Conservation (phyloP, 2,797 vertebrate species). For the Parambassis ranga region DNA sequence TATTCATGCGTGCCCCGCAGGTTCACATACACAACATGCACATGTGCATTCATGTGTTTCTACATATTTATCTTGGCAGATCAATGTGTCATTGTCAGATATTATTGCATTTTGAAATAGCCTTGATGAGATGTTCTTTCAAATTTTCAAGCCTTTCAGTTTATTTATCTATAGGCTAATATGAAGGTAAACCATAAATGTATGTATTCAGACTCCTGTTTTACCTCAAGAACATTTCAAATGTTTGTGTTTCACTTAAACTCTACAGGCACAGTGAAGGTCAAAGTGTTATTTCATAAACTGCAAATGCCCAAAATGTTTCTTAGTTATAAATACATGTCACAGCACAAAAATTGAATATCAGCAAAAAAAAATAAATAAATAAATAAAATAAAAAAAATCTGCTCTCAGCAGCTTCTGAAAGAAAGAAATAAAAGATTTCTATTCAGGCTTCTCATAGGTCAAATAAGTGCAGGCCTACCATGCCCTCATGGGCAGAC, state of each 20-base stretch:
- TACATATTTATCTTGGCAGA: not conserved
- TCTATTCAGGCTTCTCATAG: not conserved
- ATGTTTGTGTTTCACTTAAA: not conserved
- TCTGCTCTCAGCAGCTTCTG: constrained; percentile 9
- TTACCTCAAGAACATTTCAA: not conserved
- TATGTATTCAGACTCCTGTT: not conserved
- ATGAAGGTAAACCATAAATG: not conserved
- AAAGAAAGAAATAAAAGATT: not conserved
- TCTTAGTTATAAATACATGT: not conserved
- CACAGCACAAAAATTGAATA: constrained; percentile 6
- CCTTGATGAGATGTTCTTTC: too few species aligned
- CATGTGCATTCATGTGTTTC: not conserved
- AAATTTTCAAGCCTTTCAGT: not conserved
- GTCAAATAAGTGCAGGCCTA: constrained; percentile 8
- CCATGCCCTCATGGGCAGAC: not conserved
- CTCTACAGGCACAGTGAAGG: not conserved
- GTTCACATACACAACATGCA: not conserved
- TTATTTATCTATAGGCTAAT: not conserved
- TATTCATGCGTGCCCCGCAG: constrained; percentile 2
- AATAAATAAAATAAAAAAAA: too few species aligned
- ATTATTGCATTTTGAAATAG: not conserved
- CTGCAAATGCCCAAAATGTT: not conserved
- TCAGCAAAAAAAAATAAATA: too few species aligned
- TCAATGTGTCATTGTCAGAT: not conserved
- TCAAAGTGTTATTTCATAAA: not conserved